phyloP scores from a whole-genome alignment of 2,888 invertebrate species.

The Dromius quadrimaculatus region DNA sequence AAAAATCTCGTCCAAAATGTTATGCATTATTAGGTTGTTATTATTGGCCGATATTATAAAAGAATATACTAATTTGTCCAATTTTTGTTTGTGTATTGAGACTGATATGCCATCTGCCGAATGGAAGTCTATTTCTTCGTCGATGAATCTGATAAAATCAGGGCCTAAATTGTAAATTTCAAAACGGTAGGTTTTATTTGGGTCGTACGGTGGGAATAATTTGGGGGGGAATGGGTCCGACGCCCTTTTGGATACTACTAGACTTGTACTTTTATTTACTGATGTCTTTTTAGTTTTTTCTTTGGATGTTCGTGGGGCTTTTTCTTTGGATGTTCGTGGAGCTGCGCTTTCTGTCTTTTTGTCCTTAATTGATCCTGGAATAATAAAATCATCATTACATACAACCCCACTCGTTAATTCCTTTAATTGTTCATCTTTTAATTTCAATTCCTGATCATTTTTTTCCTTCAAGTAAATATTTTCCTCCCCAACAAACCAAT shows the following conservation, averaged over 20 bases:
- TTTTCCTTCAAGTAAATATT: constrained; percentile 1
- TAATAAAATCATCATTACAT: constrained; percentile 1
- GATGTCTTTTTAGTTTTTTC: constrained; percentile 14
- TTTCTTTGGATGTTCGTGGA: not conserved
- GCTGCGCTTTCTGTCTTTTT: not conserved
- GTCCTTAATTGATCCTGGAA: constrained; percentile 19
- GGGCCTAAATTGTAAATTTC: constrained; percentile 25
- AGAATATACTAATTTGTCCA: not conserved
- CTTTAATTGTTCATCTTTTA: not conserved
- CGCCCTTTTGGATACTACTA: too few species aligned
- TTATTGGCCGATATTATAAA: constrained; percentile 25
- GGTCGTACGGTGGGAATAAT: not conserved
- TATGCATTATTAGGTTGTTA: constrained; percentile 7
- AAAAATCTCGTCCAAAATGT: constrained; percentile 4
- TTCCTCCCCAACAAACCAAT: constrained; percentile 32
- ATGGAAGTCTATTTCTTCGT: constrained; percentile 4
- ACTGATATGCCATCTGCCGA: constrained; percentile 16
- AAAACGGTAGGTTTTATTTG: not conserved
- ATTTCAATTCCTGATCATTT: too few species aligned
- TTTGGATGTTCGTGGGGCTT: not conserved
- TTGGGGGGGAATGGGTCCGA: not conserved
- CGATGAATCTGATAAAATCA: not conserved
- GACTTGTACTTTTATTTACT: constrained; percentile 24
- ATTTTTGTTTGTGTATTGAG: constrained; percentile 30
- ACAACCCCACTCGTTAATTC: not conserved